Conservation (phyloP, 2,113 vertebrate species). For the Hippolais icterina region DNA sequence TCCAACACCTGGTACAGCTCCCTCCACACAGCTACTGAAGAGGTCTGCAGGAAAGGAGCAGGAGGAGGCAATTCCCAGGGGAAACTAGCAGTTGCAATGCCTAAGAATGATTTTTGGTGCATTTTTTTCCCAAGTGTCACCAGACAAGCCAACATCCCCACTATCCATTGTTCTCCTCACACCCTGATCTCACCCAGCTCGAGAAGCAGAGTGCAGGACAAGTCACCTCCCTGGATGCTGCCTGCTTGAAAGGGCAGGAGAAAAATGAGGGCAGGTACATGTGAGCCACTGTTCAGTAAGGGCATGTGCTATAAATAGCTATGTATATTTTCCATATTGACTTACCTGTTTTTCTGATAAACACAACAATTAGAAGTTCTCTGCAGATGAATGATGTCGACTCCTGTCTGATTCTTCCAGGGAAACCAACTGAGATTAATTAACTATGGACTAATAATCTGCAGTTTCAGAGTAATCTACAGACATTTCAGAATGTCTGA, state of each 20-base stretch:
- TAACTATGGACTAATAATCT: neutral
- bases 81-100: neutral
- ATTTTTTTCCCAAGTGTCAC: neutral
- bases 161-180: accelerated
- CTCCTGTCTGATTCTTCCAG: neutral
- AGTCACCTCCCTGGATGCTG: neutral
- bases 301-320: neutral
- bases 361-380: neutral
- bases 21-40: neutral
- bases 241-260: neutral
- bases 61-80: neutral
- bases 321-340: neutral
- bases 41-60: neutral
- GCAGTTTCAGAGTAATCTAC: neutral
- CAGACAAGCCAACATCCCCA: neutral
- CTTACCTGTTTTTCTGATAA: neutral
- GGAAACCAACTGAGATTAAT: neutral
- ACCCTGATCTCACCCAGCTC: accelerated
- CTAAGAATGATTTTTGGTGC: neutral
- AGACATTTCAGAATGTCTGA: neutral
- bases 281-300: neutral
- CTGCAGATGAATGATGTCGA: accelerated
- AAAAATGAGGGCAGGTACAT: neutral
- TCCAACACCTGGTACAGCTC: neutral
- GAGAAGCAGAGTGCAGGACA: neutral